These are phyloP conservation scores for Cheilinus undulatus DNA, from an alignment of 2,113 vertebrate genomes.

Conservation along the genomic window DNA sequence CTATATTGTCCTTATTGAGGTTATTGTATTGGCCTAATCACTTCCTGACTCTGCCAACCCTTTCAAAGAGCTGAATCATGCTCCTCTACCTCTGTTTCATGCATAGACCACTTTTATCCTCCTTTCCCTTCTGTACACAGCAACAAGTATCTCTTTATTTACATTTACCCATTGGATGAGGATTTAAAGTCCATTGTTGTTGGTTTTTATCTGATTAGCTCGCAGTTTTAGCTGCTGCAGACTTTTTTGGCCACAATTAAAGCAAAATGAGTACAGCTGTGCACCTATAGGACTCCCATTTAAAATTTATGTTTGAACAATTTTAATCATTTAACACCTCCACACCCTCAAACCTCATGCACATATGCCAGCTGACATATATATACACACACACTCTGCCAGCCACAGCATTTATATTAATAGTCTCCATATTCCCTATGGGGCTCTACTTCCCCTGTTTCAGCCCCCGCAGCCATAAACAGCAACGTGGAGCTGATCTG, in stretches of 20 bases:
- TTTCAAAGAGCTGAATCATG: constrained; percentile 55
- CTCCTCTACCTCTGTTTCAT: constrained; percentile 43
- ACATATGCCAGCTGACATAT: constrained; percentile 24
- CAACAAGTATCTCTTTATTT: constrained; percentile 15
- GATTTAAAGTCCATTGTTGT: neutral
- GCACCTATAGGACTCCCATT: constrained; percentile 38
- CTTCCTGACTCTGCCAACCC: constrained; percentile 67
- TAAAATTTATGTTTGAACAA: constrained; percentile 46
- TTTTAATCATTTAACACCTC: constrained; percentile 65
- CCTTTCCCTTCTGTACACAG: constrained; percentile 2
- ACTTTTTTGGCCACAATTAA: constrained; percentile 5
- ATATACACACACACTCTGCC: constrained; percentile 8
- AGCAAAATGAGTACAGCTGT: constrained; percentile 30
- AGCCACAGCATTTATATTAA: constrained; percentile 39
- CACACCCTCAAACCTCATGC: constrained; percentile 42
- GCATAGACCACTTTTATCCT: constrained; percentile 51
- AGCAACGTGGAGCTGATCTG: constrained; percentile 18
- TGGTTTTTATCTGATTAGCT: constrained; percentile 22
- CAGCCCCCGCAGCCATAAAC: constrained; percentile 48
- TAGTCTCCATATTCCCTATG: constrained; percentile 57
- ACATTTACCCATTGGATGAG: neutral
- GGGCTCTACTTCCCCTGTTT: constrained; percentile 36
- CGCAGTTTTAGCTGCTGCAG: neutral
- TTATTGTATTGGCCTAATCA: constrained; percentile 78
- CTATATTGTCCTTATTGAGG: constrained; percentile 74